phyloP scores from a whole-genome alignment of 2,888 invertebrate genomes.

The Malthinus seriepunctatus region DNA sequence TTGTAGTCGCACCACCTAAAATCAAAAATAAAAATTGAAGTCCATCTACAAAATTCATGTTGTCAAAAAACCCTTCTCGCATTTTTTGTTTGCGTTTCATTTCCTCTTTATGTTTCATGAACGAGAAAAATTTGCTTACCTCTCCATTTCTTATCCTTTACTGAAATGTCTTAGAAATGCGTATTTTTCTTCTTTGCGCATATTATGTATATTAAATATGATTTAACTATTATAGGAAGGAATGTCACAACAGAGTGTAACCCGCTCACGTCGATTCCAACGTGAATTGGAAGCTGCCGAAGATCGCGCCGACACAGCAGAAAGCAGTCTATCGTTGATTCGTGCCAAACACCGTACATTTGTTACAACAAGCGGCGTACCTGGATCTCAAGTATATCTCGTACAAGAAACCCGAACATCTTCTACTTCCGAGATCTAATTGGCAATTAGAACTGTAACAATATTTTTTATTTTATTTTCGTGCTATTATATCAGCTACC shows the following conservation, averaged over 20 bases:
- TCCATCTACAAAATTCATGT: too few species aligned
- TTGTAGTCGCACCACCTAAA: too few species aligned
- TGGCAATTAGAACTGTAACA: constrained; percentile 35
- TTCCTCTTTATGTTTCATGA: too few species aligned
- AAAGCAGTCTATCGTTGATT: constrained; percentile 92
- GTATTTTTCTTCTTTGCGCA: too few species aligned
- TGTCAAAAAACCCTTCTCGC: too few species aligned
- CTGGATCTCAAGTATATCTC: constrained; percentile 89
- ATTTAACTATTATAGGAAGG: constrained; percentile 69
- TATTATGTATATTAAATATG: too few species aligned
- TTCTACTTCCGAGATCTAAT: constrained; percentile 44
- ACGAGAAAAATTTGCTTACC: too few species aligned
- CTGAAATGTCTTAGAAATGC: too few species aligned
- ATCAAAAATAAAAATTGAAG: too few species aligned
- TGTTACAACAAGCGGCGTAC: constrained; percentile 91
- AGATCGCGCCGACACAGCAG: constrained; percentile 93
- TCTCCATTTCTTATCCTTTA: too few species aligned
- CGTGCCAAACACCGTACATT: constrained; percentile 98
- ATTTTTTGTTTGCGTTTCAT: too few species aligned
- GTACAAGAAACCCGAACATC: constrained; percentile 77
- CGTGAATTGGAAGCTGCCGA: constrained; percentile 97
- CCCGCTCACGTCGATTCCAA: constrained; percentile 97
- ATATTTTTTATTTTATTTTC: constrained; percentile 46
- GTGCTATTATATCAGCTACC: constrained; percentile 33
- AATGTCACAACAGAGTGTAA: constrained; percentile 88